Evolutionary conservation across 2,797 vertebrate genomes (phyloP), one percentile per base, ranked within the genome.

Genomic region (Danio jaintianensis): DNA sequence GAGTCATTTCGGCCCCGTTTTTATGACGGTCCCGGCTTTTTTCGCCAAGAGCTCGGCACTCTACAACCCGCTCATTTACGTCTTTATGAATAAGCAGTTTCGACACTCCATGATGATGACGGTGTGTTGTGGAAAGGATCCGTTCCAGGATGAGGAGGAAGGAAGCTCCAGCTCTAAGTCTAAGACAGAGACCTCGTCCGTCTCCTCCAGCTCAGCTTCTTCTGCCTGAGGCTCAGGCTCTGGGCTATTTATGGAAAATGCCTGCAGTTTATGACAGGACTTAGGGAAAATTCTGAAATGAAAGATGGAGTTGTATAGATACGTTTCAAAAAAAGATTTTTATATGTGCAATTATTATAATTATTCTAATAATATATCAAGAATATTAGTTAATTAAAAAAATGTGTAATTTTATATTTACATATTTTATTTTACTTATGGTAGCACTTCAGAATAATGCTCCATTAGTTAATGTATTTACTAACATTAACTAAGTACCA

Each of bases 21-120:
- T 96, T 83, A 98, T 99, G 97, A 97, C 97, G 48, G 0, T 96
- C 81, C 96, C 96, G 0, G 88, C 97, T 0, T 98, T 98, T 94
- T 98, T 99, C 78, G 96, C 97, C 92, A 99, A 98, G 95, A 90
- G 85, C 45, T 83, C 96, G 0, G 0, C 96, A 62, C 90, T 99
- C 91, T 98, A 96, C 93, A 98, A 97, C 90, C 98, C 98, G 0
- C 38, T 98, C 84, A 99, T 99, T 91, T 99, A 98, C 89, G 94
- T 98, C 45, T 91, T 95, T 85, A 93, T 99, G 96, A 98, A 98
- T 90, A 98, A 96, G 92, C 97, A 98, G 95, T 99, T 99, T 94
- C 96, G 97, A 83, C 90, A 95, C 93, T 98, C 97, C 93, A 97
- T 99, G 97, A 88, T 98, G 90, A 96, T 95, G 80, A 97, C 96